Conservation (phyloP, 2,797 vertebrate species). For the Periophthalmus magnuspinnatus region DNA sequence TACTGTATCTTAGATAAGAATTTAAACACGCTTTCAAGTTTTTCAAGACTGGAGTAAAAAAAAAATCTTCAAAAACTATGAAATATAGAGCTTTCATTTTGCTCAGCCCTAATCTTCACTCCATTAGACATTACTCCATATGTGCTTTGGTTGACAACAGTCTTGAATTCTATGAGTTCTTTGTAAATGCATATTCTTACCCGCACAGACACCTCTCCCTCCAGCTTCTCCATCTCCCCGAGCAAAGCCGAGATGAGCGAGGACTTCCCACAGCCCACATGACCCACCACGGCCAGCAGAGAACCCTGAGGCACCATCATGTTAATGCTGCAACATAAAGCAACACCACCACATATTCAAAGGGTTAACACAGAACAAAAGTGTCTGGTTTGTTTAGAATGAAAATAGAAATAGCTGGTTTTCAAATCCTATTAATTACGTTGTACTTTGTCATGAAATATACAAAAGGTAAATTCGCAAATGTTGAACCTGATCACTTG, state of each 20-base stretch:
- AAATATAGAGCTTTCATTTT: background rate
- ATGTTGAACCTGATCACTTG: no score
- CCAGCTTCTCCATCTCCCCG: conserved; percentile 94
- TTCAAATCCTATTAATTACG: no score
- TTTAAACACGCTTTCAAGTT: no score
- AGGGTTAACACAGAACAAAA: no score
- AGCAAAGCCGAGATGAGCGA: conserved; percentile 91
- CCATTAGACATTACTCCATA: no score
- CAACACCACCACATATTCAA: background rate
- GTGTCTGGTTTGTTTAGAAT: no score
- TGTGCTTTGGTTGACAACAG: background rate
- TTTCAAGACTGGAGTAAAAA: no score
- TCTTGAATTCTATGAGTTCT: background rate
- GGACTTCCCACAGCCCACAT: conserved; percentile 95
- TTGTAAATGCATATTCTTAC: conserved; percentile 64
- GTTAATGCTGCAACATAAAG: conserved; percentile 80
- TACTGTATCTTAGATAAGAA: no score
- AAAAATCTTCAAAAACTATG: background rate
- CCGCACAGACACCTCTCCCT: conserved; percentile 87
- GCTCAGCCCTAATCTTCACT: background rate
- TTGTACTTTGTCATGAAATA: no score
- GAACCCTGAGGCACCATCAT: conserved; percentile 88
- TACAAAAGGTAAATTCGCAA: no score
- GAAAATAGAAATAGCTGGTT: no score
- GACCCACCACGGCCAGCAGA: conserved; percentile 91